phyloP scores from a whole-genome alignment of 2,888 invertebrate species.

The Oxycera nigricornis region DNA sequence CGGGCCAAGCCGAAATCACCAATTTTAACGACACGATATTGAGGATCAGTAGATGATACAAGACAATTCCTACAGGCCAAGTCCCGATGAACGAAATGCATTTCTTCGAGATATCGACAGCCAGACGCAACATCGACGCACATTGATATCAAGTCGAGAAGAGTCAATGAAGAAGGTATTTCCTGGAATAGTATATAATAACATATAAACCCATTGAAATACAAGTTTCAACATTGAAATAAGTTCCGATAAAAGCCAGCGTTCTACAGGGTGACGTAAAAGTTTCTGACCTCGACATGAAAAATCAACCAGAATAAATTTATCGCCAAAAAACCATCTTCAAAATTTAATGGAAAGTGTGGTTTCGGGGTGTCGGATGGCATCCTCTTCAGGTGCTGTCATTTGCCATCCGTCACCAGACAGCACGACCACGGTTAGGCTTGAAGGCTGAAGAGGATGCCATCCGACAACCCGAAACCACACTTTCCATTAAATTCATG shows the following conservation, averaged over 20 bases:
- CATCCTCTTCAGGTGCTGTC: too few species aligned
- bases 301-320: too few species aligned
- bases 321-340: too few species aligned
- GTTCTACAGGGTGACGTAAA: neutral
- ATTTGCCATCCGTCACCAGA: too few species aligned
- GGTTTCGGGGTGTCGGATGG: too few species aligned
- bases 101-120: slow-evolving; percentile 93
- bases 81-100: slow-evolving; percentile 97
- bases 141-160: slow-evolving; percentile 88
- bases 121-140: slow-evolving; percentile 96
- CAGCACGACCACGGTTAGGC: too few species aligned
- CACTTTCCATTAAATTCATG: too few species aligned
- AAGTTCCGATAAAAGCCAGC: neutral
- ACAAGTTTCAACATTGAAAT: neutral
- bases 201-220: too few species aligned
- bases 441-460: too few species aligned
- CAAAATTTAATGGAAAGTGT: too few species aligned
- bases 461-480: too few species aligned
- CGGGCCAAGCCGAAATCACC: slow-evolving; percentile 97
- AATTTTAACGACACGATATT: slow-evolving; percentile 71
- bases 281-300: too few species aligned
- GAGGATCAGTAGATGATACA: slow-evolving; percentile 75
- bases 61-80: slow-evolving; percentile 95
- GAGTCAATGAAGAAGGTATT: slow-evolving; percentile 71
- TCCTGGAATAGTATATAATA: slow-evolving; percentile 63